Conservation (phyloP, 92 coral and sea anemone genomes). For the Blastomussa wellsi region DNA sequence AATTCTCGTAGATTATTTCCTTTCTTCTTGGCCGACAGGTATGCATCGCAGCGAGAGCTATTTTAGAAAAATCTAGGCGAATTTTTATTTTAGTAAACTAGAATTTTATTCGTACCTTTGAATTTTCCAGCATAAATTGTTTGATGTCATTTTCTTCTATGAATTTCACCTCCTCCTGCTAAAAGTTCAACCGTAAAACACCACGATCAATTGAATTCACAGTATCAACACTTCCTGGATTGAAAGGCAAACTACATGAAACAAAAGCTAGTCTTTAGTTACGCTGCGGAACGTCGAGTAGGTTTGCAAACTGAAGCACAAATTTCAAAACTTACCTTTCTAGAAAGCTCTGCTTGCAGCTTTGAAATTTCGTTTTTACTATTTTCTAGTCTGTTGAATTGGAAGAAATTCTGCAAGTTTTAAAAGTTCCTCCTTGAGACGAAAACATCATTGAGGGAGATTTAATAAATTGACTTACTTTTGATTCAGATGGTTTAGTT, state of each 20-base stretch:
- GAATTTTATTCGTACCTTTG: conserved; percentile 61
- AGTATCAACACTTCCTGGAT: neutral
- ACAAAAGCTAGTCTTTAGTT: neutral
- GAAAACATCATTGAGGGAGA: neutral
- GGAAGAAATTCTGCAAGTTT: neutral
- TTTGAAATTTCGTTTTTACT: conserved; percentile 65
- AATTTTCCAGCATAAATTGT: conserved; percentile 66
- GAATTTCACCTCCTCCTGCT: conserved; percentile 81
- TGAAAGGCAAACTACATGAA: neutral
- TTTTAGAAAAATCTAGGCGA: neutral
- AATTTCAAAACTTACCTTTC: conserved; percentile 51
- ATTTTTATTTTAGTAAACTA: neutral
- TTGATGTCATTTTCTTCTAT: conserved; percentile 75
- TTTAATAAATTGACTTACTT: conserved; percentile 53
- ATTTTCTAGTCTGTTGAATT: conserved; percentile 54
- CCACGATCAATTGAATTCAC: neutral
- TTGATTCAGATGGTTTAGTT: conserved; percentile 66
- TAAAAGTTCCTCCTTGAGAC: neutral
- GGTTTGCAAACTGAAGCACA: neutral
- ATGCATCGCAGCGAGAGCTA: neutral
- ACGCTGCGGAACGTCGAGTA: neutral
- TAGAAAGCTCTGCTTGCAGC: conserved; percentile 69
- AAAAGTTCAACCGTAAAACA: neutral
- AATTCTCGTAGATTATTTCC: no score
- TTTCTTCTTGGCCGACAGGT: no score